Base-by-base conservation (phyloP, 2,888 invertebrate species). In the Dasysyrphus albostriatus region DNA sequence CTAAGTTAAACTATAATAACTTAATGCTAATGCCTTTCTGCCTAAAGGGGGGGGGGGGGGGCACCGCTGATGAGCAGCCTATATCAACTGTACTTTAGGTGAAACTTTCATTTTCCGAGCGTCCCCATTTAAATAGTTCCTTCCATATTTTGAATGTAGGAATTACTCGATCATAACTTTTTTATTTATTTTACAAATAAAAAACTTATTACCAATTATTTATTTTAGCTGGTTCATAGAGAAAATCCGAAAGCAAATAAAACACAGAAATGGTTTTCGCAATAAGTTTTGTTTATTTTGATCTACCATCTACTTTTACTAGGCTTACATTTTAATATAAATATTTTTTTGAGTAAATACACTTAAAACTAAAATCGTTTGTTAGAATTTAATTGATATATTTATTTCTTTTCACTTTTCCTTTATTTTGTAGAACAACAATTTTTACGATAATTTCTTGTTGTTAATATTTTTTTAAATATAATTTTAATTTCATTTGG, bases 371-470 rank as follows among this genome's bases (percentile, higher is more conserved):
- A 87, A 54, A 69, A 61, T 83, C 82, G 82, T 83, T 87, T 83
- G 65, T 87, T 83, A 83, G 70, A 87, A 83, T 79, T 87, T 83
- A 83, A 83, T 83, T 87, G 77, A 85, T 87, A 82, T 69, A 83
- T 87, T 75, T 87, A 79, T 79, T 87, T 65, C 24, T 14, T 65
- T 65, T 65, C 16, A 16, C 47, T 42, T 24, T 24, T 42, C 3
- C 4, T 61, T 61, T 39, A 3, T 42, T 58, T 72, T 65, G 77
- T 83, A 83, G 65, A 75, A 67, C 51, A 83, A 85, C 74, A 63
- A 34, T 74, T 58, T 65, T 69, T 77, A 74, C 58, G 63, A 24
- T 82, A 74, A 79, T 79, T 42, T 79, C n/a, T 61, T 39, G 24
- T 51, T 69, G 8, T 67, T 34, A 47, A 29, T 65, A 0, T 32